Conservation (phyloP, 2,888 invertebrate species). For the Harpalus rubripes region DNA sequence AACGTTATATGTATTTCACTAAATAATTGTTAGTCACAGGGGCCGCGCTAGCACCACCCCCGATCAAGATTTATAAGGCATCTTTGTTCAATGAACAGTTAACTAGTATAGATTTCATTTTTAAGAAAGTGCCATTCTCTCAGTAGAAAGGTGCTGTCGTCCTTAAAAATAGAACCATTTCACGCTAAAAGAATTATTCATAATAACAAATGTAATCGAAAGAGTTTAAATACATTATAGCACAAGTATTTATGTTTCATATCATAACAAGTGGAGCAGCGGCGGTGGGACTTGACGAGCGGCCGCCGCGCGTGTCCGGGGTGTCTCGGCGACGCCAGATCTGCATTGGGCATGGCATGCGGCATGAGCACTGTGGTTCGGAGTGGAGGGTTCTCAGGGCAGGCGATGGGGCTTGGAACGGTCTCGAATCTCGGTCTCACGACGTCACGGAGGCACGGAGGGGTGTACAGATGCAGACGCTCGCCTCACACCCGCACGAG, state of each 20-base stretch:
- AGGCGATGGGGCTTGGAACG: constrained; percentile 23
- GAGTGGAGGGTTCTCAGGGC: constrained; percentile 38
- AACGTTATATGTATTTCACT: constrained; percentile 67
- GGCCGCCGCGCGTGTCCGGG: constrained; percentile 44
- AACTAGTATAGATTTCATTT: constrained; percentile 67
- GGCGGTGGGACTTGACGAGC: constrained; percentile 39
- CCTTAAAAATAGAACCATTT: constrained; percentile 67
- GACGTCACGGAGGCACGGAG: constrained; percentile 24
- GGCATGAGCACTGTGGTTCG: constrained; percentile 15
- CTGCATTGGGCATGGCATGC: constrained; percentile 22
- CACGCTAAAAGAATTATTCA: constrained; percentile 67
- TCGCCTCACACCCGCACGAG: constrained; percentile 55
- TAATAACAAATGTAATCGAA: constrained; percentile 67
- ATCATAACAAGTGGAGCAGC: constrained; percentile 64
- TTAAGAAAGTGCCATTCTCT: constrained; percentile 68
- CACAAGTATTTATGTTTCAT: constrained; percentile 66
- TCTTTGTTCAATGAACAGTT: constrained; percentile 67
- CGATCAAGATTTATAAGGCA: constrained; percentile 67
- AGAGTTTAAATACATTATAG: constrained; percentile 67
- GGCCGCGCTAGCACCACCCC: constrained; percentile 61
- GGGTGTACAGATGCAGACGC: constrained; percentile 40
- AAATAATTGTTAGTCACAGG: constrained; percentile 67
- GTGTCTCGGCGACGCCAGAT: constrained; percentile 25
- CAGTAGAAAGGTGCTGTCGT: constrained; percentile 66
- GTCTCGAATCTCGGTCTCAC: constrained; percentile 1